Conservation (phyloP, 2,888 invertebrate genomes). For the Epistrophella euchroma region DNA sequence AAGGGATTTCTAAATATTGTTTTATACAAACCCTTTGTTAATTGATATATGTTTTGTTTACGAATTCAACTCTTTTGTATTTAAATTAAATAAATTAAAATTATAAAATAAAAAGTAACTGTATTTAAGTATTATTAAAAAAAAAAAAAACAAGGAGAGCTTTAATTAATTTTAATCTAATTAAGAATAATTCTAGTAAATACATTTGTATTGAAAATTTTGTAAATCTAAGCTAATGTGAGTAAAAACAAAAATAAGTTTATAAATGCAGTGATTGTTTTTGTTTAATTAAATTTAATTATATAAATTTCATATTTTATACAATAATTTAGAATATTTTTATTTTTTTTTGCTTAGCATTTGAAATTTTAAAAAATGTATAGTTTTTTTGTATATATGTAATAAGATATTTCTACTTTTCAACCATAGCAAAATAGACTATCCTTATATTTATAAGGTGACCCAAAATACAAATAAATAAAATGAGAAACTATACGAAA, state of each 20-base stretch:
- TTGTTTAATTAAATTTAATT: neutral
- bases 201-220: conserved; percentile 49
- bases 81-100: neutral
- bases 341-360: conserved; percentile 18
- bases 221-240: conserved; percentile 62
- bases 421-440: conserved; percentile 33
- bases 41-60: neutral
- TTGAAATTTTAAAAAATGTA: neutral
- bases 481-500: conserved; percentile 52
- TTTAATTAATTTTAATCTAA: conserved; percentile 77
- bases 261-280: conserved; percentile 30
- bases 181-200: conserved; percentile 68
- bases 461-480: conserved; percentile 36
- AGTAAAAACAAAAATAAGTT: conserved; percentile 50
- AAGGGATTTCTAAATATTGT: conserved; percentile 28
- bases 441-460: conserved; percentile 23
- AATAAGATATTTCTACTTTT: conserved; percentile 28
- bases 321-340: conserved; percentile 21
- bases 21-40: conserved; percentile 23
- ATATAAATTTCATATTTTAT: conserved; percentile 15
- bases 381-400: conserved; percentile 24
- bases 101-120: conserved; percentile 23
- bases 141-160: conserved; percentile 70
- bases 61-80: conserved; percentile 24
- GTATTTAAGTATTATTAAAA: conserved; percentile 59